Percentiles rank a stretch among this genome's conserved stretches.
phyloP scores from a whole-genome alignment of 2,888 invertebrate genomes.

The Dryomyza anilis region DNA sequence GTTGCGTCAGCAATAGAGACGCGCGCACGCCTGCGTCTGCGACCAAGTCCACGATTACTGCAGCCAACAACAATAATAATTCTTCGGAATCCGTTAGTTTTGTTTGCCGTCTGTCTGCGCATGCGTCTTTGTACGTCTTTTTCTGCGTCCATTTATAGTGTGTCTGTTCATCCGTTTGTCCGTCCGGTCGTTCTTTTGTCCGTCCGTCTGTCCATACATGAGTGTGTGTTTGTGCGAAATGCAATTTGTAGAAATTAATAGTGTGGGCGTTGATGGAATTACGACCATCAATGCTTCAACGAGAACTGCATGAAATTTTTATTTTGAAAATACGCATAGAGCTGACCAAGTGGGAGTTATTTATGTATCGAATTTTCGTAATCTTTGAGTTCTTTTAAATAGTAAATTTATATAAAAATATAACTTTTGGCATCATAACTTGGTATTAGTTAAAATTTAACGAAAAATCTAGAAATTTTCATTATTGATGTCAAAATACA shows the following conservation, averaged over 20 bases:
- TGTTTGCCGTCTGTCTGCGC: slow-evolving; percentile 12
- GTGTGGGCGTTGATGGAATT: slow-evolving; percentile 21
- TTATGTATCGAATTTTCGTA: too few relatives aligned
- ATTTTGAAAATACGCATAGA: too few relatives aligned
- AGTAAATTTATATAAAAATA: too few relatives aligned
- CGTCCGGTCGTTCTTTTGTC: slow-evolving; percentile 2
- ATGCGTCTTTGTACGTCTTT: slow-evolving; percentile 28
- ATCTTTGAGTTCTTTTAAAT: too few relatives aligned
- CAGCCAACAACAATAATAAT: background rate
- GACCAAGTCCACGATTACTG: background rate
- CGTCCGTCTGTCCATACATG: slow-evolving; percentile 22
- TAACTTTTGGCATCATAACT: too few relatives aligned
- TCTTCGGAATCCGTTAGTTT: slow-evolving; percentile 5
- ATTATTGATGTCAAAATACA: too few relatives aligned
- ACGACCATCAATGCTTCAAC: background rate
- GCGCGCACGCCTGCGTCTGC: slow-evolving; percentile 6
- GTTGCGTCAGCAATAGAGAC: slow-evolving; percentile 20
- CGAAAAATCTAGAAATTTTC: too few relatives aligned
- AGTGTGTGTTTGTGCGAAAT: slow-evolving; percentile 28
- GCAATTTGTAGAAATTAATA: slow-evolving; percentile 21
- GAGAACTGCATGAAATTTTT: too few relatives aligned
- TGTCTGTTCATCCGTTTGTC: slow-evolving; percentile 26
- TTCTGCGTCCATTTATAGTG: slow-evolving; percentile 8
- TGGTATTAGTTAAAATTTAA: too few relatives aligned
- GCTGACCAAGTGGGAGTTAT: background rate